Percentiles rank a stretch among this genome's conserved stretches.
Evolutionary conservation across 2,888 invertebrate species (phyloP).

Genomic region (Synergus japonicus): DNA sequence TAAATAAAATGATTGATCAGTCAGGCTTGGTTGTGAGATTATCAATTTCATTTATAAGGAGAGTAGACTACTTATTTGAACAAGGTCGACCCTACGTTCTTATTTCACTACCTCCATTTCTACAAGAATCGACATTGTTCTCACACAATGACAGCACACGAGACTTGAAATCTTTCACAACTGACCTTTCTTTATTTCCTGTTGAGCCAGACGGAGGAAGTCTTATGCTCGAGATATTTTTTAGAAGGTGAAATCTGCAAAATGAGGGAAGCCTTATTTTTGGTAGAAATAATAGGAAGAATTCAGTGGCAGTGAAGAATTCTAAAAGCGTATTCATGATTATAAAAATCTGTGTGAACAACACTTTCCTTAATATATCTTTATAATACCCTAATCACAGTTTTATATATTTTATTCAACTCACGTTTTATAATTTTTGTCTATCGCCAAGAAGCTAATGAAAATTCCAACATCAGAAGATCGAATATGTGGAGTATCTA

Average conservation of each 20-base stretch:
- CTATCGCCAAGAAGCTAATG: too few relatives aligned
- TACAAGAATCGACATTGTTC: conserved; percentile 47
- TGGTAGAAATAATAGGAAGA: background rate
- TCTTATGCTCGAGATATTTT: background rate
- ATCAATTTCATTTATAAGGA: conserved; percentile 3
- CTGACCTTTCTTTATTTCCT: conserved; percentile 5
- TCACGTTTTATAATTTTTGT: too few relatives aligned
- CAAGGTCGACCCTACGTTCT: background rate
- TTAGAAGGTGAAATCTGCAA: background rate
- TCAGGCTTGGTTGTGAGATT: background rate
- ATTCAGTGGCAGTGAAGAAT: background rate
- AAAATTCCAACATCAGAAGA: too few relatives aligned
- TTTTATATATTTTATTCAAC: too few relatives aligned
- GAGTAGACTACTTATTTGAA: conserved; percentile 12
- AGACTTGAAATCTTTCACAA: background rate
- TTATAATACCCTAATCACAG: background rate
- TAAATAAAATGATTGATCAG: conserved; percentile 11
- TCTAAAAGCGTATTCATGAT: background rate
- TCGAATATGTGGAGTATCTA: too few relatives aligned
- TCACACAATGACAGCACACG: conserved; percentile 40
- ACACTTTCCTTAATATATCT: background rate
- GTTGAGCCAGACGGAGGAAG: background rate
- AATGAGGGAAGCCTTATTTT: background rate
- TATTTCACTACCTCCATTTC: background rate
- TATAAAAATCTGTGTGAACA: background rate